Percentiles rank a stretch among this genome's conserved stretches.
These are phyloP conservation scores for Gopherus flavomarginatus DNA, from an alignment of 2,113 vertebrate genomes.

Conservation along the genomic window DNA sequence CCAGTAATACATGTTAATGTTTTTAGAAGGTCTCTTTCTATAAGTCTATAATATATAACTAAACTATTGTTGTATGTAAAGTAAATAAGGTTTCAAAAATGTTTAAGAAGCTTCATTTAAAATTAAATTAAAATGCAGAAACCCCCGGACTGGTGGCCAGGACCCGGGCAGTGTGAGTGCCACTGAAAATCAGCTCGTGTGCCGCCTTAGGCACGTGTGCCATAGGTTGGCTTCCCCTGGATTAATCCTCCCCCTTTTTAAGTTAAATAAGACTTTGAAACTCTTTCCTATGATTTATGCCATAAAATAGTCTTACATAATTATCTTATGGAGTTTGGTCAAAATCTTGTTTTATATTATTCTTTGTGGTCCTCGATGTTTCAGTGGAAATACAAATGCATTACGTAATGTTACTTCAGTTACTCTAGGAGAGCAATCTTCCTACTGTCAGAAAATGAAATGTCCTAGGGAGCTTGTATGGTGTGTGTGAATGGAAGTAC, in stretches of 20 bases:
- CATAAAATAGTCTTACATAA: not conserved
- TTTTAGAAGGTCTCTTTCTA: too few relatives aligned
- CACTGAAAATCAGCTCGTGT: too few relatives aligned
- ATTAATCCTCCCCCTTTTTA: not conserved
- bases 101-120: too few relatives aligned
- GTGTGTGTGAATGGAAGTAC: not conserved
- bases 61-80: too few relatives aligned
- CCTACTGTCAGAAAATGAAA: not conserved
- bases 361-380: not conserved
- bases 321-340: constrained; percentile 31
- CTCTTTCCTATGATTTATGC: not conserved
- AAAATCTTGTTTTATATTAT: constrained; percentile 11
- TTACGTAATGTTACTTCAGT: not conserved
- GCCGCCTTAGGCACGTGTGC: too few relatives aligned
- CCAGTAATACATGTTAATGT: too few relatives aligned
- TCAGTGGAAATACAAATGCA: not conserved
- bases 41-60: too few relatives aligned
- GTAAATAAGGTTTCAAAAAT: too few relatives aligned
- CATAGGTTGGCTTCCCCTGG: too few relatives aligned
- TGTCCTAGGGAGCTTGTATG: not conserved
- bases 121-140: too few relatives aligned
- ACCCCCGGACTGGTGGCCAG: too few relatives aligned
- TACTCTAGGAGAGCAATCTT: not conserved
- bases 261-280: not conserved
- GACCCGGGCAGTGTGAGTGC: too few relatives aligned